Evolutionary conservation across 2,113 vertebrate genomes (phyloP).

Genomic region (Lipophrys pholis): DNA sequence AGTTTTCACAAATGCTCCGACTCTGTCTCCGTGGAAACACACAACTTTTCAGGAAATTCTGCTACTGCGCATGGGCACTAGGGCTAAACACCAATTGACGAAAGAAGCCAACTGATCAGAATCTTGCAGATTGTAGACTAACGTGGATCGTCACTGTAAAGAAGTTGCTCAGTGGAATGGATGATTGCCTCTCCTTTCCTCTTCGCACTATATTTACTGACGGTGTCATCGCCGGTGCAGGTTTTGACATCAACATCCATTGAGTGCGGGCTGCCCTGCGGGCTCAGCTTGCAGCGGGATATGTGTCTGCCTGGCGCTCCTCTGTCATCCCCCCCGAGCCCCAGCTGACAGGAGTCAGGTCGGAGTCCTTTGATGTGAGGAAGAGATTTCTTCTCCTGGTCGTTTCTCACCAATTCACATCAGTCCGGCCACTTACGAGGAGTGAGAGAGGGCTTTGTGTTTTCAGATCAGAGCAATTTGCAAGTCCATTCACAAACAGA

Average conservation of each 20-base stretch:
- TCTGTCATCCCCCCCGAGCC: constrained; percentile 78
- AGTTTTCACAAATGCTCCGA: too few relatives aligned
- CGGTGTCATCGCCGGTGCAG: constrained; percentile 17
- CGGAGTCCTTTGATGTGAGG: constrained; percentile 89
- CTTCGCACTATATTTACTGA: background rate
- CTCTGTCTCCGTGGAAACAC: too few relatives aligned
- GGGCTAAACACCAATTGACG: too few relatives aligned
- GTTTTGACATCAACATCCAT: constrained; percentile 22
- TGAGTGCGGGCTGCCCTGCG: constrained; percentile 18
- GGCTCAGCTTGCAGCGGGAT: constrained; percentile 81
- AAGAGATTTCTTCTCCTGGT: constrained; percentile 84
- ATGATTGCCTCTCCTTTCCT: constrained; percentile 30
- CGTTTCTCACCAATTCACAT: constrained; percentile 89
- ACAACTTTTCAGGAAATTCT: too few relatives aligned
- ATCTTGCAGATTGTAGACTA: too few relatives aligned
- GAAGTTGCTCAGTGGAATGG: background rate
- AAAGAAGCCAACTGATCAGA: too few relatives aligned
- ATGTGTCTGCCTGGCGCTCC: constrained; percentile 81
- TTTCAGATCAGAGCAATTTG: constrained; percentile 94
- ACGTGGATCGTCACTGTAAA: too few relatives aligned
- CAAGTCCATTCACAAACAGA: constrained; percentile 86
- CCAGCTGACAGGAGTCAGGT: constrained; percentile 81
- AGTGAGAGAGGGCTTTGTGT: constrained; percentile 90
- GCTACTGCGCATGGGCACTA: too few relatives aligned
- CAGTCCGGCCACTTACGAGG: constrained; percentile 82